Evolutionary conservation across 2,888 invertebrate genomes (phyloP), one percentile per base, ranked within the genome.

Genomic region (Rhaphigaster nebulosa): DNA sequence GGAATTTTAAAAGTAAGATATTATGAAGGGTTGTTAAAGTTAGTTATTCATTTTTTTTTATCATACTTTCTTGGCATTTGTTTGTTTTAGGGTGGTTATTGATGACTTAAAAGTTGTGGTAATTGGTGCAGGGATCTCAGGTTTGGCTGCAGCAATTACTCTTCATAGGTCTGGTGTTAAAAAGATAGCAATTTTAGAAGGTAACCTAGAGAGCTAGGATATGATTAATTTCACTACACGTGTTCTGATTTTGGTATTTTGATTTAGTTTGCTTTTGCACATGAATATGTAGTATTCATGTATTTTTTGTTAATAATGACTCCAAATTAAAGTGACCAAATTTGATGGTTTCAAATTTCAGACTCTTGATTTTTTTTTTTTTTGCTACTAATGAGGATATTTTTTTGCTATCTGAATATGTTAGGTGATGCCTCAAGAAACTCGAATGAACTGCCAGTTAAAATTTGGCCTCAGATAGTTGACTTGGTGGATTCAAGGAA

Each of bases 91-190:
- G 3, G 29, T n/a, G 41, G 34, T 50, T 65, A 23, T 52, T 76
- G 89, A 76, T 76, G 50, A 56, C 10, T 56, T 56, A 23, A 89
- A 91, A 89, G 93, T 96, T 50, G 94, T 95, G 4, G 95, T 96
- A 91, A 93, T 96, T 87, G 96, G 96, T 20, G 95, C 95, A 87
- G 96, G 96, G 38, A 94, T 95, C 92, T 95, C 95, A 34, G 95
- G 96, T 60, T 93, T 96, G 91, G 95, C 95, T 87, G 95, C 95
- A 50, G 95, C 95, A 0, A 93, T 93, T 91, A 94, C 94, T 20
- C 93, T 96, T 1, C 92, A 94, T 34, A 93, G 94, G 91, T 93
- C 93, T 84, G 94, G 94, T 87, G 93, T 95, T 91, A 92, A 93
- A 29, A 94, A 95, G 92, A 94, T 95, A 91, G 92, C 95, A 50